Conservation (phyloP, 2,797 vertebrate genomes). For the Dendrocincla tyrannina region DNA sequence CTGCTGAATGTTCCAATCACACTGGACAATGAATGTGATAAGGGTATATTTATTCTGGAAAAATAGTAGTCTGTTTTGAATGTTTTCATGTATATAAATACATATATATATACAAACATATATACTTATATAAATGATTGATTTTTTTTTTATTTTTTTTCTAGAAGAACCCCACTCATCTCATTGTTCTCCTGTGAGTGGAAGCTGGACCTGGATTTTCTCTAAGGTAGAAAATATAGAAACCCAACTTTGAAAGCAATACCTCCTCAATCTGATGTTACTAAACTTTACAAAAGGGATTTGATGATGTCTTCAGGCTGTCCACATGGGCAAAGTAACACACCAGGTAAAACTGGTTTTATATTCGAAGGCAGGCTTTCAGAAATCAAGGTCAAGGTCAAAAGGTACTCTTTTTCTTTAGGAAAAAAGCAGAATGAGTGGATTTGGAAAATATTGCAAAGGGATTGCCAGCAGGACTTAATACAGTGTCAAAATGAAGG, state of each 20-base stretch:
- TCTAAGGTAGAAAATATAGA: not conserved
- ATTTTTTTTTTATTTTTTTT: not conserved
- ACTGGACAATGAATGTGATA: not conserved
- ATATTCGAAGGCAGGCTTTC: not conserved
- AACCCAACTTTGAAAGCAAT: not conserved
- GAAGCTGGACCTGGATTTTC: not conserved
- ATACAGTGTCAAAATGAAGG: not conserved
- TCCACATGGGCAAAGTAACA: not conserved
- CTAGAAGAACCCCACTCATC: not conserved
- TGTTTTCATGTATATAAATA: not conserved
- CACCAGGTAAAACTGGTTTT: not conserved
- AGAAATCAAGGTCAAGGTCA: not conserved
- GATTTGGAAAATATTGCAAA: conserved; percentile 2
- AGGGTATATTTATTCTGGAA: not conserved
- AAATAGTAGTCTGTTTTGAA: not conserved
- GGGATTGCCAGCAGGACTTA: not conserved
- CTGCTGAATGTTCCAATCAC: not conserved
- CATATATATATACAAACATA: fast-evolving
- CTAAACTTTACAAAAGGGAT: not conserved
- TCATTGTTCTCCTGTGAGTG: not conserved
- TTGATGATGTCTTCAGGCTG: not conserved
- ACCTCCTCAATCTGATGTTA: not conserved
- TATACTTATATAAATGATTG: no score
- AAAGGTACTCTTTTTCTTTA: not conserved
- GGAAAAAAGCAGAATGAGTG: not conserved